Evolutionary conservation across 2,888 invertebrate species (phyloP).

Genomic region (Drosophila eohydei): DNA sequence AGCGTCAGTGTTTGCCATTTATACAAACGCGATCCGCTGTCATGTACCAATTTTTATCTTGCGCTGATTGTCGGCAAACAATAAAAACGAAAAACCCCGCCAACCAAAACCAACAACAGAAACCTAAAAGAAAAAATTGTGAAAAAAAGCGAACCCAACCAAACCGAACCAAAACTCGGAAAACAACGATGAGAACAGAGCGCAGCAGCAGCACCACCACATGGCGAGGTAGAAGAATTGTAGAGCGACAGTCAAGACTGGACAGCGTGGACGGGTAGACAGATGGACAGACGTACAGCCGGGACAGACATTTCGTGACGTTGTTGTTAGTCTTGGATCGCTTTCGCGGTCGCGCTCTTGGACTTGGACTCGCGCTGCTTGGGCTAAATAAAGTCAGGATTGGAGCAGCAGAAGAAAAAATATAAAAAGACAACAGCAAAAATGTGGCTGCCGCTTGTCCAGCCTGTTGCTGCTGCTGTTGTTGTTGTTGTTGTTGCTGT

Average conservation of each 20-base stretch:
- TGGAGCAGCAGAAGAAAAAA: constrained; percentile 24
- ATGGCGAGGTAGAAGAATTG: constrained; percentile 67
- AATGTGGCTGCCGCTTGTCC: constrained; percentile 45
- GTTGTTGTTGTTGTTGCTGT: constrained; percentile 27
- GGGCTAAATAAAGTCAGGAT: constrained; percentile 58
- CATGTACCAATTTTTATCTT: constrained; percentile 83
- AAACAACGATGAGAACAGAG: constrained; percentile 36
- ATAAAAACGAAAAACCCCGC: constrained; percentile 77
- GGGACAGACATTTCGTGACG: constrained; percentile 82
- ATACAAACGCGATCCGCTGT: constrained; percentile 83
- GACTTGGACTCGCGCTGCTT: constrained; percentile 34
- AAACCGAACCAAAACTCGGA: constrained; percentile 26
- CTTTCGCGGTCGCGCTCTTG: constrained; percentile 37
- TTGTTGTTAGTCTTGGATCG: constrained; percentile 75
- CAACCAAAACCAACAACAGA: constrained; percentile 56
- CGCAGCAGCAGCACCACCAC: constrained; percentile 38
- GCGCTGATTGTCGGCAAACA: constrained; percentile 83
- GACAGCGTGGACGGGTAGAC: constrained; percentile 15
- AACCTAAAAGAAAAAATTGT: constrained; percentile 9
- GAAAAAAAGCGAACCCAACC: constrained; percentile 9
- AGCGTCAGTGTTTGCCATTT: constrained; percentile 81
- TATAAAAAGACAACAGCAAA: constrained; percentile 30
- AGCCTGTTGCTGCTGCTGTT: constrained; percentile 32
- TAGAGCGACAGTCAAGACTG: constrained; percentile 67
- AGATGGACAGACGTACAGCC: constrained; percentile 30